Percentiles rank a stretch among this genome's conserved stretches.
phyloP scores from a whole-genome alignment of 2,797 vertebrate species.

The Clarias laeviceps region DNA sequence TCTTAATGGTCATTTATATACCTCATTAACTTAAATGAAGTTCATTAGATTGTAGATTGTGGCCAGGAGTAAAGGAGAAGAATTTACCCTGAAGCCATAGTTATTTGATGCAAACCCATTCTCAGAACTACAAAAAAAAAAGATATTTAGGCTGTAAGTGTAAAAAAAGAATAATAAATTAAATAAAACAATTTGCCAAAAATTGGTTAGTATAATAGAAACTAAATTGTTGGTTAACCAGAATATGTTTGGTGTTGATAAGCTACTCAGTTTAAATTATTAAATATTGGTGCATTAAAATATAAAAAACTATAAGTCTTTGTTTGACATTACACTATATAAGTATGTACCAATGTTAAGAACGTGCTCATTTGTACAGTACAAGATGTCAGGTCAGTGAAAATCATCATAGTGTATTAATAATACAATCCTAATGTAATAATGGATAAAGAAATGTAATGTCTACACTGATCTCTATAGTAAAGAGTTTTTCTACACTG shows the following conservation, averaged over 20 bases:
- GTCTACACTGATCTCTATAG: neutral
- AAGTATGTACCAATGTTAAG: neutral
- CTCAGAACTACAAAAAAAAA: neutral
- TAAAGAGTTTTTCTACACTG: neutral
- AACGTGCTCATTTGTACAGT: neutral
- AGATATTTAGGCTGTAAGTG: neutral
- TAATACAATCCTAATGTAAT: neutral
- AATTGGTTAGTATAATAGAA: neutral
- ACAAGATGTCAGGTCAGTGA: neutral
- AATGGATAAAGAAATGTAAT: neutral
- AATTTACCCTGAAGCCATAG: neutral
- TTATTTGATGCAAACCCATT: neutral
- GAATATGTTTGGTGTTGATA: neutral
- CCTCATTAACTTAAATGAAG: constrained; percentile 19
- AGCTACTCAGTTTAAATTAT: too few relatives aligned
- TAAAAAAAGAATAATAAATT: neutral
- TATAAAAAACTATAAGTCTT: too few relatives aligned
- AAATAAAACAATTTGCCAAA: neutral
- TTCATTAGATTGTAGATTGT: neutral
- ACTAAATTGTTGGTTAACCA: neutral
- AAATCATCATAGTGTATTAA: neutral
- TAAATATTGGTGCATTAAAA: too few relatives aligned
- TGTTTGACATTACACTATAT: too few relatives aligned
- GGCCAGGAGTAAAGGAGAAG: neutral
- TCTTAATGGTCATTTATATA: neutral